Evolutionary conservation across 2,113 vertebrate species (phyloP).

Genomic region (Chaenocephalus aceratus): DNA sequence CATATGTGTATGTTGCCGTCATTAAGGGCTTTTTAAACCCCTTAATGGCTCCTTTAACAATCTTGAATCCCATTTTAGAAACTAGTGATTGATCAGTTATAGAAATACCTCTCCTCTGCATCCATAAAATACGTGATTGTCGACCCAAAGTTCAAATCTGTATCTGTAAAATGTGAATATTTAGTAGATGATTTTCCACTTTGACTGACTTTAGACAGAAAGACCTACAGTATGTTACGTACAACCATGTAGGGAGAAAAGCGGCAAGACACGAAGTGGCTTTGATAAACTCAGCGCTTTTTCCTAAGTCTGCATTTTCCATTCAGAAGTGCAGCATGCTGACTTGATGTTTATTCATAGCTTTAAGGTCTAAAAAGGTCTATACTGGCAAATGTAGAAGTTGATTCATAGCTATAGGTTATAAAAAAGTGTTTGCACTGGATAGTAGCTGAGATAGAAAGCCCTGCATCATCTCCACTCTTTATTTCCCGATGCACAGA

Average conservation of each 20-base stretch:
- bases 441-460: not conserved
- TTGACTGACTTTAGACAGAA: not conserved
- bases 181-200: not conserved
- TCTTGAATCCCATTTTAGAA: not conserved
- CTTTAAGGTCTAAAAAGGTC: not conserved
- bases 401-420: not conserved
- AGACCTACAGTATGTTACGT: not conserved
- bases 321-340: constrained; percentile 8
- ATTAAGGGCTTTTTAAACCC: no score
- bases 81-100: not conserved
- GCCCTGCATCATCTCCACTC: not conserved
- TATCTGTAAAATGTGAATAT: not conserved
- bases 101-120: no score
- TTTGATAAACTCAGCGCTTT: constrained; percentile 27
- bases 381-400: not conserved
- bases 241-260: not conserved
- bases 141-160: not conserved
- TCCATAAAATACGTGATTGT: not conserved
- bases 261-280: constrained; percentile 36
- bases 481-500: not conserved
- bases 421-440: not conserved
- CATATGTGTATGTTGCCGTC: no score
- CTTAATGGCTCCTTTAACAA: not conserved
- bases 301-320: not conserved
- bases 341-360: constrained; percentile 9